Evolutionary conservation across 2,888 invertebrate species (phyloP).

Genomic region (Andrena praecox): DNA sequence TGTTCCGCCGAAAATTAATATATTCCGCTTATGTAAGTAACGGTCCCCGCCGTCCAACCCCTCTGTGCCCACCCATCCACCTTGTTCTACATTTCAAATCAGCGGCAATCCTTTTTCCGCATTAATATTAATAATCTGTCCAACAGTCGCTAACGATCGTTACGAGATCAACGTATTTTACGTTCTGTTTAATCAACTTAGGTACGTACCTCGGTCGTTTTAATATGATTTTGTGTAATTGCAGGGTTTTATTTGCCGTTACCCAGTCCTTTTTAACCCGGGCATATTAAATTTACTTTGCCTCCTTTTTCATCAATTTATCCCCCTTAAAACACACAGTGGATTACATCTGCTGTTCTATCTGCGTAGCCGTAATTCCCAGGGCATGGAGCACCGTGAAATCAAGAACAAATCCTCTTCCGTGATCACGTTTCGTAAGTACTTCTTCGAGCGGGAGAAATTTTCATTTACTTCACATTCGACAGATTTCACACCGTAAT

Average conservation of each 20-base stretch:
- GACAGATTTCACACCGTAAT: not conserved
- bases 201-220: not conserved
- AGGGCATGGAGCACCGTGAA: not conserved
- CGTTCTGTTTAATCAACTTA: not conserved
- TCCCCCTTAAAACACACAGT: not conserved
- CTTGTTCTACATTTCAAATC: conserved; percentile 33
- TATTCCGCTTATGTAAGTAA: conserved; percentile 66
- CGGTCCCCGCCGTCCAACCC: not conserved
- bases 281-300: too few relatives aligned
- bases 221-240: not conserved
- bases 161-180: not conserved
- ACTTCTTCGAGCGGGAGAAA: not conserved
- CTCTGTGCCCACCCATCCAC: not conserved
- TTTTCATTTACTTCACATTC: not conserved
- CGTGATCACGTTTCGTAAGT: not conserved
- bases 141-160: conserved; percentile 4
- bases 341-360: too few relatives aligned
- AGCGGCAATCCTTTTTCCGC: not conserved
- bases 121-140: conserved; percentile 44
- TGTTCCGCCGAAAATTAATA: conserved; percentile 65
- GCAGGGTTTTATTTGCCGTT: not conserved
- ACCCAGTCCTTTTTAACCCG: not conserved
- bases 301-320: not conserved
- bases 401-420: not conserved
- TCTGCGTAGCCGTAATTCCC: too few relatives aligned